These are phyloP conservation scores for Eupithecia pulchellata DNA, from an alignment of 2,888 invertebrate genomes.

Conservation along the genomic window DNA sequence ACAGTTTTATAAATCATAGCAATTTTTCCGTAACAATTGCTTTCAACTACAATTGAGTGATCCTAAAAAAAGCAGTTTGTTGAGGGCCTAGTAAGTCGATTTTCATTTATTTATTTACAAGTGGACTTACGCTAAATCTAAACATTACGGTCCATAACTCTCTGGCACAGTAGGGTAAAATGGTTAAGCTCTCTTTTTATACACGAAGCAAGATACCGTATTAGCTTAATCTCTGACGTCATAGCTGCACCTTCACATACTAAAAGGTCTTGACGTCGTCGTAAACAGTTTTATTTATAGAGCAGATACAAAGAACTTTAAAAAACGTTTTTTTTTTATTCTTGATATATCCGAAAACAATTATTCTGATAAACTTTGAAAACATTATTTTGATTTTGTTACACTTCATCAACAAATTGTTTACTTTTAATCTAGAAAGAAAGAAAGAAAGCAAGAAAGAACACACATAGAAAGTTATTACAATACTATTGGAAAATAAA, in stretches of 20 bases:
- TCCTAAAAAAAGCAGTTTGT: too few relatives aligned
- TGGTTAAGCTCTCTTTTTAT: not conserved
- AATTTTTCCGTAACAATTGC: not conserved
- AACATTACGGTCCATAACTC: too few relatives aligned
- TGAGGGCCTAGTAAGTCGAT: too few relatives aligned
- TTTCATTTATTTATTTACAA: too few relatives aligned
- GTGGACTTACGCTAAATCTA: too few relatives aligned
- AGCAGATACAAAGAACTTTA: not conserved
- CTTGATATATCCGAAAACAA: too few relatives aligned
- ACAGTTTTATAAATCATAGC: too few relatives aligned
- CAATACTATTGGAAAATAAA: too few relatives aligned
- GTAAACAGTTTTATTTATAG: not conserved
- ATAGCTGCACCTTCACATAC: slow-evolving; percentile 15
- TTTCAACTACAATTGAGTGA: not conserved
- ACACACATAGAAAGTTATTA: too few relatives aligned
- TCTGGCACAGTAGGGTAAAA: not conserved
- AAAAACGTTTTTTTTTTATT: not conserved
- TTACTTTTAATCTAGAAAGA: too few relatives aligned
- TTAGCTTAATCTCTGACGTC: slow-evolving; percentile 18
- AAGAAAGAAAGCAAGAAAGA: too few relatives aligned
- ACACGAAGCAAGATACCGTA: not conserved
- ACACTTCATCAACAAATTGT: not conserved
- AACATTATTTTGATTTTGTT: not conserved
- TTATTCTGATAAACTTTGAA: too few relatives aligned
- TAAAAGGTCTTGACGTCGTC: slow-evolving; percentile 9